A percentile compares a stretch with the other conserved stretches of the same genome.
Evolutionary conservation across 2,888 invertebrate genomes (phyloP).

Genomic region (Tenthredo scrophulariae): DNA sequence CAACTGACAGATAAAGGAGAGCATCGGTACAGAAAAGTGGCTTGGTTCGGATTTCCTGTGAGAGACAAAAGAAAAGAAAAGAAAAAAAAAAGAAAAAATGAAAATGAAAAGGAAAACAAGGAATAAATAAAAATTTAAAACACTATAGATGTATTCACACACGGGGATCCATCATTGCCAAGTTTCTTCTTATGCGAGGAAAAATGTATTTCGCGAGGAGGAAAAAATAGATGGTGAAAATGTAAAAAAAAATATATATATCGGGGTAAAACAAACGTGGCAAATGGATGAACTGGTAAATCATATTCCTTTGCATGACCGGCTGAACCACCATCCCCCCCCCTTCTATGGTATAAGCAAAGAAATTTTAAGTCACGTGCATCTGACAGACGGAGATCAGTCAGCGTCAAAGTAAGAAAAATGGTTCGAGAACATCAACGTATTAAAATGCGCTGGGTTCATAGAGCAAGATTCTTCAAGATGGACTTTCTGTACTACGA

Average conservation of each 20-base stretch:
- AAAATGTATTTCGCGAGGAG: background rate
- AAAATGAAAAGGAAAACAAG: background rate
- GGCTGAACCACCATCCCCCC: background rate
- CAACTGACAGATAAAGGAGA: background rate
- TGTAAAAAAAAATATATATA: background rate
- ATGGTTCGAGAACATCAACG: background rate
- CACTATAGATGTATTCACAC: background rate
- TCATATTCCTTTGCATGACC: background rate
- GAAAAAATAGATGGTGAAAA: background rate
- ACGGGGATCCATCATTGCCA: constrained; percentile 34
- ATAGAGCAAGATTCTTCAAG: background rate
- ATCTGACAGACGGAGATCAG: constrained; percentile 27
- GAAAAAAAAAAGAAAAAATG: background rate
- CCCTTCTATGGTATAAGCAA: background rate
- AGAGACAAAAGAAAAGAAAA: background rate
- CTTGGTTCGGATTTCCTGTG: background rate
- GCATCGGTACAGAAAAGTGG: background rate
- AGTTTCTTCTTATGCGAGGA: background rate
- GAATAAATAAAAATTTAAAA: constrained; percentile 35
- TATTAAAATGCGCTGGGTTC: background rate
- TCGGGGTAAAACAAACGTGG: constrained; percentile 3
- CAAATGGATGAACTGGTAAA: background rate
- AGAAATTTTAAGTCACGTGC: constrained; percentile 22
- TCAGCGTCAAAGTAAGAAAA: constrained; percentile 29
- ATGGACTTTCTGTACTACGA: background rate